Percentiles rank a stretch among this genome's conserved stretches.
Conservation (phyloP, 2,113 vertebrate species). For the Beaufortia kweichowensis region DNA sequence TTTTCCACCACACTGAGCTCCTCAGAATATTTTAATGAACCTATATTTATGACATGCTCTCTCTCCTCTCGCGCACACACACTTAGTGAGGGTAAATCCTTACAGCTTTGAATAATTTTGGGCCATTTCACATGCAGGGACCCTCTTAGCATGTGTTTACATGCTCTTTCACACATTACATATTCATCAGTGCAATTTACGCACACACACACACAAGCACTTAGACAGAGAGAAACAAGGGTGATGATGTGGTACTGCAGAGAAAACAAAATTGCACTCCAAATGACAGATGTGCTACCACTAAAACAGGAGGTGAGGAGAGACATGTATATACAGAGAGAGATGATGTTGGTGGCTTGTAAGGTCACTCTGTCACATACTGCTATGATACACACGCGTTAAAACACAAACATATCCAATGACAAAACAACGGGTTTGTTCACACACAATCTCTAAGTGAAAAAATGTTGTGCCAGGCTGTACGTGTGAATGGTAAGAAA, state of each 20-base stretch:
- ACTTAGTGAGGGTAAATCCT: not conserved
- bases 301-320: conserved; percentile 18
- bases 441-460: too few relatives aligned
- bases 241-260: conserved; percentile 51
- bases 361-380: not conserved
- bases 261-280: conserved; percentile 49
- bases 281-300: conserved; percentile 51
- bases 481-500: not conserved
- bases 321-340: not conserved
- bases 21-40: conserved; percentile 42
- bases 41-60: conserved; percentile 32
- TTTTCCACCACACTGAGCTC: conserved; percentile 33
- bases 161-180: conserved; percentile 4
- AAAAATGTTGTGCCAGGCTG: too few relatives aligned
- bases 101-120: conserved; percentile 32
- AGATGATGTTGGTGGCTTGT: not conserved
- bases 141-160: conserved; percentile 15
- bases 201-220: conserved; percentile 15
- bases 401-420: too few relatives aligned
- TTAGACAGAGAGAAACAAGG: conserved; percentile 22
- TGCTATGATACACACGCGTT: not conserved
- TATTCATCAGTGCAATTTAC: conserved; percentile 24
- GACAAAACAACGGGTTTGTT: too few relatives aligned
- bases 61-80: not conserved
- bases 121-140: conserved; percentile 16